Conservation (phyloP, 2,113 vertebrate genomes). For the Sorex araneus region DNA sequence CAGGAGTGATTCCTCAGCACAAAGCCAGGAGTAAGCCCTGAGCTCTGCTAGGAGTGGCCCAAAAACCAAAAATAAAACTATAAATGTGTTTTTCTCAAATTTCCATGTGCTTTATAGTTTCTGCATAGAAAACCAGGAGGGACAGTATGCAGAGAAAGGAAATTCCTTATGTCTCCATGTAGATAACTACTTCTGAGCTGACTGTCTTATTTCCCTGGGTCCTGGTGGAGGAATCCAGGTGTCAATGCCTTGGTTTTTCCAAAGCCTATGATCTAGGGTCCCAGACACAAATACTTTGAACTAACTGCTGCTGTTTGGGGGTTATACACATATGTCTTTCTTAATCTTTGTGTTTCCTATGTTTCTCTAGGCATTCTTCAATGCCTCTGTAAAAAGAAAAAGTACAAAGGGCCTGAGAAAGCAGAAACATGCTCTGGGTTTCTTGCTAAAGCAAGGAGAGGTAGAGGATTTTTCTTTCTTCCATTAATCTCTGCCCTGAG, state of each 20-base stretch:
- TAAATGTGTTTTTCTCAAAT: too few species aligned
- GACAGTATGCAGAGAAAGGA: background rate
- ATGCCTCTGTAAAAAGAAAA: background rate
- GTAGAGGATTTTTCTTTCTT: slow-evolving; percentile 16
- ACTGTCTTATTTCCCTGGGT: too few species aligned
- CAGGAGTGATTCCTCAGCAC: too few species aligned
- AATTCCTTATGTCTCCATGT: background rate
- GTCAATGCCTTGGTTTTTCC: background rate
- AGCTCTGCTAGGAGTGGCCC: too few species aligned
- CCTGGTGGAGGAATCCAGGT: fast-evolving
- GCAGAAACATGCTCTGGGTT: background rate
- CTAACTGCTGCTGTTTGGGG: slow-evolving; percentile 41
- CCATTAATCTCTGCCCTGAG: slow-evolving; percentile 61
- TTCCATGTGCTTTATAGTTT: too few species aligned
- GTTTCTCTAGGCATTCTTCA: slow-evolving; percentile 68
- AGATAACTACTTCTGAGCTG: background rate
- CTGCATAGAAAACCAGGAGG: fast-evolving
- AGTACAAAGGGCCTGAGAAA: slow-evolving; percentile 56
- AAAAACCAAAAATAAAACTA: too few species aligned
- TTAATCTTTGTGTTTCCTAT: slow-evolving; percentile 48
- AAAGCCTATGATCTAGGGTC: fast-evolving
- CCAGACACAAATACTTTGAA: background rate
- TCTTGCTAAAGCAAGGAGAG: background rate
- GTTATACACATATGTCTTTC: slow-evolving; percentile 48
- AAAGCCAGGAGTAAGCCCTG: too few species aligned